These are phyloP conservation scores for Scaptomyza pallida DNA, from an alignment of 1,140 invertebrate genomes.

Conservation along the genomic window DNA sequence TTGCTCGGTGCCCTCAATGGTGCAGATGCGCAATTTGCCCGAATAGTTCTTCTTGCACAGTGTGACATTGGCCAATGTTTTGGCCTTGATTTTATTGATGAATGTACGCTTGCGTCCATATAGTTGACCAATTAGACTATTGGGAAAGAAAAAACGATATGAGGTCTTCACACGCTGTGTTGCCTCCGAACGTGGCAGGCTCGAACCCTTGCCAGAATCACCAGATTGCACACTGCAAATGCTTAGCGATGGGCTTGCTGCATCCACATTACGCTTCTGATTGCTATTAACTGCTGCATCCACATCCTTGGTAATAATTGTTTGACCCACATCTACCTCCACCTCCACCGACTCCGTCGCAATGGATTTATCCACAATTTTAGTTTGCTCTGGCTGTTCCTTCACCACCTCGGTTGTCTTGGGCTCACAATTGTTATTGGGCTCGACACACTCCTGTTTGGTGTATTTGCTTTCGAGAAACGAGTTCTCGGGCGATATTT, in stretches of 20 bases:
- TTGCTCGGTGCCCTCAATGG: slow-evolving; percentile 90
- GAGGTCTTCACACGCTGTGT: slow-evolving; percentile 64
- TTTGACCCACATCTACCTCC: slow-evolving; percentile 23
- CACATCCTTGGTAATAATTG: slow-evolving; percentile 9
- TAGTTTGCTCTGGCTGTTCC: slow-evolving; percentile 22
- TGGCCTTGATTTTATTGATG: slow-evolving; percentile 91
- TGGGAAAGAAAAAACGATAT: slow-evolving; percentile 93
- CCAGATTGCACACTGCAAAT: slow-evolving; percentile 81
- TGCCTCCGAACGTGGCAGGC: slow-evolving; percentile 78
- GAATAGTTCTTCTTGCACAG: slow-evolving; percentile 91
- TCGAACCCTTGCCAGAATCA: slow-evolving; percentile 83
- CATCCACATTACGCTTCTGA: slow-evolving; percentile 76
- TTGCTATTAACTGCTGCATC: slow-evolving; percentile 53
- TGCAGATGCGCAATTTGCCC: slow-evolving; percentile 91
- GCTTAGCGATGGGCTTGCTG: slow-evolving; percentile 79
- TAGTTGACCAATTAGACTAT: slow-evolving; percentile 91
- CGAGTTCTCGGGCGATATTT: slow-evolving; percentile 83
- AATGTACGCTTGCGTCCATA: slow-evolving; percentile 94
- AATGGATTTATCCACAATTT: slow-evolving; percentile 11
- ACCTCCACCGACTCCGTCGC: too few relatives aligned
- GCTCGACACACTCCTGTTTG: slow-evolving; percentile 64
- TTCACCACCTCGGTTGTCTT: slow-evolving; percentile 26
- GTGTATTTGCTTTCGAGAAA: slow-evolving; percentile 78
- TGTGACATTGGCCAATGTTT: slow-evolving; percentile 90
- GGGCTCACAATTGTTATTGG: slow-evolving; percentile 74